These are phyloP conservation scores for Drosophila pseudotakahashii DNA, from an alignment of 2,888 invertebrate genomes.

Conservation along the genomic window DNA sequence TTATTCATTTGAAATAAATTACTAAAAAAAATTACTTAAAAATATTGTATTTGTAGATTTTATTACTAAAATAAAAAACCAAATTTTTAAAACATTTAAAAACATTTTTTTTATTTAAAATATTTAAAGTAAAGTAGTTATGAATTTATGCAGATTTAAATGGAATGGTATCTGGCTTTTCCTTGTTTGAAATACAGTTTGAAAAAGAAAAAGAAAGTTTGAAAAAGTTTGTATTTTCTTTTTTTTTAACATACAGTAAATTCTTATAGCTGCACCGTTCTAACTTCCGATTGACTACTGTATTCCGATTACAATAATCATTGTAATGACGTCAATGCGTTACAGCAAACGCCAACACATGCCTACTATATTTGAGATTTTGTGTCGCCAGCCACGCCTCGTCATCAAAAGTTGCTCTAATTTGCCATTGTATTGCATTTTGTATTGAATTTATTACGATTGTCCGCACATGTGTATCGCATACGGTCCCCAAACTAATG, in stretches of 20 bases:
- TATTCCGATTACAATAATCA: slow-evolving; percentile 6
- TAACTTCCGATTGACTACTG: slow-evolving; percentile 12
- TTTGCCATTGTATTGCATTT: slow-evolving; percentile 61
- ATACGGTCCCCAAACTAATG: slow-evolving; percentile 46
- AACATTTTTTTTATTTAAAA: too few species aligned
- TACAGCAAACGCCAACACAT: slow-evolving; percentile 32
- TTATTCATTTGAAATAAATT: too few species aligned
- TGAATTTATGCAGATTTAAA: too few species aligned
- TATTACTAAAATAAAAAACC: too few species aligned
- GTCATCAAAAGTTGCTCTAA: slow-evolving; percentile 61
- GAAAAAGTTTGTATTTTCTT: too few species aligned
- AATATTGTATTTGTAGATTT: too few species aligned
- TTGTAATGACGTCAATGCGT: slow-evolving; percentile 25
- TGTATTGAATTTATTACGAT: slow-evolving; percentile 52
- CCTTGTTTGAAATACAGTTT: too few species aligned
- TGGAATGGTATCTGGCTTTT: too few species aligned
- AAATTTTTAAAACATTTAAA: too few species aligned
- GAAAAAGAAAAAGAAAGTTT: too few species aligned
- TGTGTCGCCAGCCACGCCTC: slow-evolving; percentile 29
- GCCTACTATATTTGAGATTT: slow-evolving; percentile 7
- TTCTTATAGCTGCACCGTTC: neutral
- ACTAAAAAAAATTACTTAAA: too few species aligned
- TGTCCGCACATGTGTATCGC: slow-evolving; percentile 18
- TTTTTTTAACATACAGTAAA: neutral
- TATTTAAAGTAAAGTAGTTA: too few species aligned